A percentile compares a stretch with the other conserved stretches of the same genome.
Conservation (phyloP, 1,140 invertebrate genomes). For the Triops cancriformis region DNA sequence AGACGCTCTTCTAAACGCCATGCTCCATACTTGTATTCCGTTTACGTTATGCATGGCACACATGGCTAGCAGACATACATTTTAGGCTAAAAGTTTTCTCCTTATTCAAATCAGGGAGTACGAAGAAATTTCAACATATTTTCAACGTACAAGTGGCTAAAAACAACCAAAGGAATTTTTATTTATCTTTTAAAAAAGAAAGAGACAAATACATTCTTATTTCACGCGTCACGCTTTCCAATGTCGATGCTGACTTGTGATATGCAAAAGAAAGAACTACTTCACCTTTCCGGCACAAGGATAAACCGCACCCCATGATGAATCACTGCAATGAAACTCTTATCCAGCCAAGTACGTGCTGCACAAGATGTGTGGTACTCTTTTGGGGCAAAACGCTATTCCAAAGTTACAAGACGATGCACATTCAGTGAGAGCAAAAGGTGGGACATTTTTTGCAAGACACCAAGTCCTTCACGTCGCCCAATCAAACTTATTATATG, state of each 20-base stretch:
- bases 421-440: neutral
- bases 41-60: neutral
- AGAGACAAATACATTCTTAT: neutral
- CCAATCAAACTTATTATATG: neutral
- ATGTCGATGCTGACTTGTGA: neutral
- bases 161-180: neutral
- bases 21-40: neutral
- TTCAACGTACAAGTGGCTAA: neutral
- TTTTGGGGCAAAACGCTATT: neutral
- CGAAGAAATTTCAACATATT: neutral
- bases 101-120: neutral
- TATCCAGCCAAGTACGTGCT: neutral
- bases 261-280: neutral
- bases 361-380: no score
- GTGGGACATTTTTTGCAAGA: neutral
- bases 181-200: neutral
- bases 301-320: conserved; percentile 12
- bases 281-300: conserved; percentile 7
- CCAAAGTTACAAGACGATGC: neutral
- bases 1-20: neutral
- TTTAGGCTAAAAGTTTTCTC: neutral
- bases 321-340: neutral
- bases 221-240: neutral
- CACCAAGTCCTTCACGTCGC: neutral
- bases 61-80: neutral